Evolutionary conservation across 2,888 invertebrate species (phyloP), one percentile per base, ranked within the genome.

Genomic region (Hyppa rectilinea): DNA sequence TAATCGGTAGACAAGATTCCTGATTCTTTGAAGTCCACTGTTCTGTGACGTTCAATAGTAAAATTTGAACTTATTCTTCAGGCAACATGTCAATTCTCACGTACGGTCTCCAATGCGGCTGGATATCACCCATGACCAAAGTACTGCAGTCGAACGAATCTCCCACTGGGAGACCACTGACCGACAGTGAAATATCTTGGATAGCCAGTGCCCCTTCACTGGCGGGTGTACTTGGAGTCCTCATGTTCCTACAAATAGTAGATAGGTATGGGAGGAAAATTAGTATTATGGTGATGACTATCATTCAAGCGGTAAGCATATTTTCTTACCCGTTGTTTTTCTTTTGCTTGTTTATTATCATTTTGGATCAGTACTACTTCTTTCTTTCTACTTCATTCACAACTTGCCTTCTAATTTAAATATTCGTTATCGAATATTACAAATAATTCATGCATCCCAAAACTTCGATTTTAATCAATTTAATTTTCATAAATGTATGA

Each of bases 231-330:
- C 47, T 91, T 20, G 93, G 94, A 0, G 93, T 94, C 10, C 86
- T 94, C 2, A 60, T 93, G 1, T 95, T 92, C 78, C 90, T 95
- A 5, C 87, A 88, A 61, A 53, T 93, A 6, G 92, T 93, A 0
- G 95, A 96, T 73, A 87, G 78, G 36, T 90, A 88, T 72, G 96
- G 96, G 0, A 89, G 96, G 26, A 96, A 93, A 85, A 71, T 78
- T 14, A 88, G 94, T 2, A 88, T 95, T 0, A 85, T 96, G n/a
- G 53, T 94, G 0, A 90, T 96, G 17, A 90, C 93, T 2, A 49
- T 95, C 1, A 95, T 96, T 0, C 96, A 96, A 84, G 82, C 93
- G 36, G 85, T 95, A 59, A 96, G 96, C 78, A 31, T n/a, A 23
- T 38, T 0, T 67, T 50, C 10, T n/a, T n/a, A n/a, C n/a, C n/a